Percentiles rank a stretch among this genome's conserved stretches.
Conservation (phyloP, 2,888 invertebrate species). For the Aelia acuminata region DNA sequence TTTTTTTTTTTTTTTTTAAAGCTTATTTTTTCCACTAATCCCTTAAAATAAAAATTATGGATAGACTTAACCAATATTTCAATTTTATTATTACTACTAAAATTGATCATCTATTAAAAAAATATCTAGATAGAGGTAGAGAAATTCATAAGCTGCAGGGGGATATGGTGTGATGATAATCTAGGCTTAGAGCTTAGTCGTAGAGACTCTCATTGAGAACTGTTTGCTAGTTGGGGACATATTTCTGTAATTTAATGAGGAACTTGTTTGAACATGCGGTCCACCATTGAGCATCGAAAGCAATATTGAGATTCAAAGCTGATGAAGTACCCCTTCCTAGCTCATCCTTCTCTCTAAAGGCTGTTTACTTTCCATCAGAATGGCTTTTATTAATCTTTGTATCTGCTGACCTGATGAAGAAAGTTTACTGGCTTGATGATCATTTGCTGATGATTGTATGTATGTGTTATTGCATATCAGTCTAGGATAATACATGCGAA, state of each 20-base stretch:
- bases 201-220: not conserved
- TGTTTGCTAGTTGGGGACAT: not conserved
- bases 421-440: not conserved
- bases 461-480: not conserved
- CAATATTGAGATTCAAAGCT: not conserved
- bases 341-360: not conserved
- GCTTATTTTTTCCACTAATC: too few species aligned
- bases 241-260: not conserved
- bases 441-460: not conserved
- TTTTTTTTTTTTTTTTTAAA: too few species aligned
- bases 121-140: too few species aligned
- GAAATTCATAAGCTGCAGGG: not conserved
- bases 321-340: not conserved
- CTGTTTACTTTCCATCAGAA: not conserved
- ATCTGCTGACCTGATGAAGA: not conserved
- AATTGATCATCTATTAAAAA: too few species aligned
- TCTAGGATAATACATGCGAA: too few species aligned
- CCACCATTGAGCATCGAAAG: not conserved
- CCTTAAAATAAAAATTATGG: too few species aligned
- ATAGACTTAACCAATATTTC: too few species aligned
- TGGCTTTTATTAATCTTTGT: not conserved
- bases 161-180: too few species aligned
- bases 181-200: not conserved
- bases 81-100: too few species aligned
- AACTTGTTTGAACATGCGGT: not conserved